phyloP scores from a whole-genome alignment of 2,888 invertebrate genomes.

The Aproaerema taeniolella region DNA sequence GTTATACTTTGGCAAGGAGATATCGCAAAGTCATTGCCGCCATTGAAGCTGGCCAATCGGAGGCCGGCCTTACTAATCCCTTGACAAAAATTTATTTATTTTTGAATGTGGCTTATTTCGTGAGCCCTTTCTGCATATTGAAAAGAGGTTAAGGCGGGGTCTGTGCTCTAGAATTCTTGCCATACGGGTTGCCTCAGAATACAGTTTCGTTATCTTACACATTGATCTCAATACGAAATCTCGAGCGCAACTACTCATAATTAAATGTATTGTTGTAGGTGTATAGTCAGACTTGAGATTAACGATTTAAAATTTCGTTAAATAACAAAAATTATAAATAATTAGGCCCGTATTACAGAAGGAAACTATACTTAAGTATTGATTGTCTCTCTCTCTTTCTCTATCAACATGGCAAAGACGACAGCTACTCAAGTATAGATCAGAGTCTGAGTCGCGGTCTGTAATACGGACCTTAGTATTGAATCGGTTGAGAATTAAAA shows the following conservation, averaged over 20 bases:
- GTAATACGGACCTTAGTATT: no score
- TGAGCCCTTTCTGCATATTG: conserved; percentile 54
- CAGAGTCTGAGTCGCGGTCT: no score
- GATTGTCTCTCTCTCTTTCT: no score
- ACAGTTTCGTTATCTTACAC: conserved; percentile 23
- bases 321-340: no score
- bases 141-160: conserved; percentile 21
- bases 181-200: conserved; percentile 20
- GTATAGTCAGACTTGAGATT: no score
- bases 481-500: no score
- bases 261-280: not conserved
- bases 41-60: conserved; percentile 56
- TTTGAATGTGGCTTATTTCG: conserved; percentile 44
- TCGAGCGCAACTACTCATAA: not conserved
- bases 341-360: no score
- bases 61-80: conserved; percentile 48
- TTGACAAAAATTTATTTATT: conserved; percentile 49
- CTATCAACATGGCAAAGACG: no score
- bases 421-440: no score
- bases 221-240: conserved; percentile 14
- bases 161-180: conserved; percentile 27
- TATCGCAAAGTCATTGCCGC: conserved; percentile 48
- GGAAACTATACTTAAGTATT: no score
- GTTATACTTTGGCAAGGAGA: conserved; percentile 18
- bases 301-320: no score